Evolutionary conservation across 2,113 vertebrate species (phyloP).

Genomic region (Piliocolobus tephrosceles): DNA sequence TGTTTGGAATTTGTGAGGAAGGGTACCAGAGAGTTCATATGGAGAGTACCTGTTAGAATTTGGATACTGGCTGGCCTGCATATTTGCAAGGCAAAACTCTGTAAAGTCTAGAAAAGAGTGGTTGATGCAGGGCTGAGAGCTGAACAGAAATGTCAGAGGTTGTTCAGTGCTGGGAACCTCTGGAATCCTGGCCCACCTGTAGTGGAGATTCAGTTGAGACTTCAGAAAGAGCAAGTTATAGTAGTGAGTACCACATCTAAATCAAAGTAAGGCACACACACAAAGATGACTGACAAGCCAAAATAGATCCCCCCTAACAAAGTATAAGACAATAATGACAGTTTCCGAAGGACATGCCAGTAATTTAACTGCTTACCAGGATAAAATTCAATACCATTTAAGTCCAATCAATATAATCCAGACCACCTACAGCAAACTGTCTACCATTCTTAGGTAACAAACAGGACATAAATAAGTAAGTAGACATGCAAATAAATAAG

Average conservation of each 20-base stretch:
- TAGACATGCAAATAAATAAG: too few species aligned
- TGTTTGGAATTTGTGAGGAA: neutral
- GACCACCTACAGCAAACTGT: neutral
- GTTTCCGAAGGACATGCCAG: neutral
- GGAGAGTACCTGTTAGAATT: neutral
- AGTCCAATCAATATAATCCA: conserved; percentile 42
- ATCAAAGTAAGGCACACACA: neutral
- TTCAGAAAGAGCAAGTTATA: neutral
- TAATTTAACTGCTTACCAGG: conserved; percentile 5
- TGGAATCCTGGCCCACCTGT: too few species aligned
- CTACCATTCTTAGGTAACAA: neutral
- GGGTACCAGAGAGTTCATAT: neutral
- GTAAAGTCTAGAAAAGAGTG: neutral
- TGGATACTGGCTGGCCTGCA: neutral
- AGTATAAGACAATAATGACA: neutral
- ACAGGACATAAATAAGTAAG: neutral
- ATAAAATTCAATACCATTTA: conserved; percentile 52
- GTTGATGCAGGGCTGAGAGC: neutral
- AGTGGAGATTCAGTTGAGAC: neutral
- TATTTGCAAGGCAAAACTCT: neutral
- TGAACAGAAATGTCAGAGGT: neutral
- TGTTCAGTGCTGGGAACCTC: neutral
- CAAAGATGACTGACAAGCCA: neutral
- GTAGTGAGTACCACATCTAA: neutral
- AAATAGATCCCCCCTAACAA: neutral